Evolutionary conservation across 2,888 invertebrate genomes (phyloP).

Genomic region (Acanthosepion esculentum): DNA sequence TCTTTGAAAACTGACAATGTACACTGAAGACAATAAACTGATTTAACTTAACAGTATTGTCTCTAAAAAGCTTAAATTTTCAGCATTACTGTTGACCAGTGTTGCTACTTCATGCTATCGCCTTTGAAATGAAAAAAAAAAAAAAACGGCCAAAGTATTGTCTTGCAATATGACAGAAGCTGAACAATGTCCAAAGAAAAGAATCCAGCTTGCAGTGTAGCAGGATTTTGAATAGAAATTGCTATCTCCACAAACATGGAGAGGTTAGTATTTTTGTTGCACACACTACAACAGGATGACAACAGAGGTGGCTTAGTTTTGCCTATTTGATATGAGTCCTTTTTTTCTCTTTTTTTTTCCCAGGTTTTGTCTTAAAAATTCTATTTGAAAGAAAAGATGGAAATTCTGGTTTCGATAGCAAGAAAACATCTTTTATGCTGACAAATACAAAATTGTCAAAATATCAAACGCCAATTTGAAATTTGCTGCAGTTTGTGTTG

Average conservation of each 20-base stretch:
- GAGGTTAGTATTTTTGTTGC: not conserved
- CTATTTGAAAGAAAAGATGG: not conserved
- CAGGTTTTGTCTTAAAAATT: not conserved
- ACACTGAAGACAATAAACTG: too few relatives aligned
- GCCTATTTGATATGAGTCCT: not conserved
- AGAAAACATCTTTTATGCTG: not conserved
- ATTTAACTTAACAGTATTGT: too few relatives aligned
- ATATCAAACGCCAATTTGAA: not conserved
- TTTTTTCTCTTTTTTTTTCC: not conserved
- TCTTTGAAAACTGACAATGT: too few relatives aligned
- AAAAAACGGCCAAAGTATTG: not conserved
- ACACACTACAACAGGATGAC: not conserved
- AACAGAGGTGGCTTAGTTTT: not conserved
- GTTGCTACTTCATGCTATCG: not conserved
- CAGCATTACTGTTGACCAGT: too few relatives aligned
- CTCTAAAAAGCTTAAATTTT: too few relatives aligned
- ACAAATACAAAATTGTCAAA: not conserved
- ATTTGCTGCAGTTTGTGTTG: not conserved
- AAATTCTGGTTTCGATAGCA: not conserved
- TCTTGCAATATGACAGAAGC: constrained; percentile 33
- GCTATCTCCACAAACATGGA: not conserved
- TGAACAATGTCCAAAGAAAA: not conserved
- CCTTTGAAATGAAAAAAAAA: not conserved
- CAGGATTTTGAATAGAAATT: not conserved
- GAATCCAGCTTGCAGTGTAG: not conserved